Evolutionary conservation across 2,113 vertebrate genomes (phyloP).

Genomic region (Muscicapa adusta): DNA sequence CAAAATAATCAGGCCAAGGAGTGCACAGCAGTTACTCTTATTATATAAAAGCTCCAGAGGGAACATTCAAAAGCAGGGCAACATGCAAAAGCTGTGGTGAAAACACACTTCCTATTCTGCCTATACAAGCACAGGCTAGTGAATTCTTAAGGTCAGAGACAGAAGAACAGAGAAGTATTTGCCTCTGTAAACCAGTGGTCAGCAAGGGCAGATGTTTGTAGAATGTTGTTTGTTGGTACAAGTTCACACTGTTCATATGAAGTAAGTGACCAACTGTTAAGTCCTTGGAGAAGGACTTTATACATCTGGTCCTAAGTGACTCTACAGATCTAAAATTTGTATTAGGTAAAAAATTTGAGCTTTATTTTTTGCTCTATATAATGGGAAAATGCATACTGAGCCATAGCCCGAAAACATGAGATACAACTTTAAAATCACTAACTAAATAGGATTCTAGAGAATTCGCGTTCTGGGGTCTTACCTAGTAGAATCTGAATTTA

Average conservation of each 20-base stretch:
- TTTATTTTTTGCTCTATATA: background rate
- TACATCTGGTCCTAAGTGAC: background rate
- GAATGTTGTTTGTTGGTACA: background rate
- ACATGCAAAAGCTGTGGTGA: background rate
- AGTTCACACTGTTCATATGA: background rate
- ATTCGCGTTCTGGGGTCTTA: background rate
- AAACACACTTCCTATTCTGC: background rate
- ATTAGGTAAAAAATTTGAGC: background rate
- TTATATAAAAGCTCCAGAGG: no score
- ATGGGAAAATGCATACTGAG: background rate
- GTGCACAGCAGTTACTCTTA: no score
- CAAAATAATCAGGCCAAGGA: background rate
- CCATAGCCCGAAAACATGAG: background rate
- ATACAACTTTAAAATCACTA: background rate
- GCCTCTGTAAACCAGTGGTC: background rate
- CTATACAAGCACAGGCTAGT: background rate
- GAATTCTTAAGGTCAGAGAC: background rate
- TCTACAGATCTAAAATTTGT: background rate
- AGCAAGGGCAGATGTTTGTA: background rate
- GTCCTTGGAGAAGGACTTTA: background rate
- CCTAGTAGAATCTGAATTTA: background rate
- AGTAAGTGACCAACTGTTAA: background rate
- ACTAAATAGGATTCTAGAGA: background rate
- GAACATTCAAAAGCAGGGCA: no score
- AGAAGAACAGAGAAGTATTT: background rate